Percentiles rank a stretch among this genome's conserved stretches.
phyloP scores from a whole-genome alignment of 2,113 vertebrate genomes.

The Physeter macrocephalus region DNA sequence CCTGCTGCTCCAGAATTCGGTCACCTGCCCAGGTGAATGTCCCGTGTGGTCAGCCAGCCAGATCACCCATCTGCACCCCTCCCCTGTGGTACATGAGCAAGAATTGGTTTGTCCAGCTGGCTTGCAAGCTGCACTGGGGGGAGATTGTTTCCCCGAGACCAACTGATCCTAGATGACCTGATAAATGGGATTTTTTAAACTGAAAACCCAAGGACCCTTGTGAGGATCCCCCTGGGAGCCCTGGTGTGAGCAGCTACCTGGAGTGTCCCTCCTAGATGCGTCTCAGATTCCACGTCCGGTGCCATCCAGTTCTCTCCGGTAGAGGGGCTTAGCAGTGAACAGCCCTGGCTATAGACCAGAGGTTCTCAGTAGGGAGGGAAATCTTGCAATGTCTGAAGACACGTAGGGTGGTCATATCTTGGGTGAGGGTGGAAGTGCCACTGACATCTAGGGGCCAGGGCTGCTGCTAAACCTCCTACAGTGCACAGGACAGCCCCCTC shows the following conservation, averaged over 20 bases:
- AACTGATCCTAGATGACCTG: background rate
- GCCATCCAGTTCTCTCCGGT: rapidly evolving
- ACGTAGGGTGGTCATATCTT: background rate
- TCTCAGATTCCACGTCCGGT: rapidly evolving
- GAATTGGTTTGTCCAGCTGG: background rate
- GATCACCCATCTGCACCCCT: background rate
- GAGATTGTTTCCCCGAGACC: background rate
- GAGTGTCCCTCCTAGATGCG: background rate
- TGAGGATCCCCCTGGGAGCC: background rate
- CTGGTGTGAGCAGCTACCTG: background rate
- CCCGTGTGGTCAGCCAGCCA: background rate
- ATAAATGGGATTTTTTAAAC: background rate
- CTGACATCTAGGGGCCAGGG: background rate
- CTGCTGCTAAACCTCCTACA: background rate
- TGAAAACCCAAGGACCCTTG: background rate
- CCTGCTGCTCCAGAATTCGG: no score
- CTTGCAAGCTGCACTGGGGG: background rate
- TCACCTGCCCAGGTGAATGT: background rate
- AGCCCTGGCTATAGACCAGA: background rate
- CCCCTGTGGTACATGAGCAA: background rate
- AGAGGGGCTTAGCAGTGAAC: rapidly evolving
- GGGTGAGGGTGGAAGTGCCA: no score
- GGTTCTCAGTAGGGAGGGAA: no score
- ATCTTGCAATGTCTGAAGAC: background rate
- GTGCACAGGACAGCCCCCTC: background rate